Evolutionary conservation across 2,797 vertebrate genomes (phyloP).

Genomic region (Vipera latastei): DNA sequence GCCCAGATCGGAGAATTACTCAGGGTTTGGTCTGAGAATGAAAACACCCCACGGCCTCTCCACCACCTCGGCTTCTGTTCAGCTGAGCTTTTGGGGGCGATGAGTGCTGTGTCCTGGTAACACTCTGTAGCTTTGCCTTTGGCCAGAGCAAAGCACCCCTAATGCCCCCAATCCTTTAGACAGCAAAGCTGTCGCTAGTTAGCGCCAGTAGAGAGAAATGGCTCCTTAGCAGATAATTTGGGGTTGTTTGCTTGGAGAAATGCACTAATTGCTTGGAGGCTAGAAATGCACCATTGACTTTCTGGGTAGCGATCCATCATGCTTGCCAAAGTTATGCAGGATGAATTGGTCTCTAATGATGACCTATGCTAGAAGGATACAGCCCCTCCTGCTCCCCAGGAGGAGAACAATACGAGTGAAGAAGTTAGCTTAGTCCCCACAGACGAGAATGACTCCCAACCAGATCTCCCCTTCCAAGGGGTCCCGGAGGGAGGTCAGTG

Average conservation of each 20-base stretch:
- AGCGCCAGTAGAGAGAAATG: not conserved
- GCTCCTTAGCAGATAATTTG: not conserved
- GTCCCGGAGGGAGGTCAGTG: not conserved
- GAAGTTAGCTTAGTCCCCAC: not conserved
- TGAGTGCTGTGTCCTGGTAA: not conserved
- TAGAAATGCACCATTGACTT: not conserved
- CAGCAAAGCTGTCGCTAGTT: not conserved
- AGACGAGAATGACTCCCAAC: not conserved
- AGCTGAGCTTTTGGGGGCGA: not conserved
- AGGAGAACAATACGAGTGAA: too few species aligned
- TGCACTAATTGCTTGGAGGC: not conserved
- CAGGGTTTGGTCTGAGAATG: not conserved
- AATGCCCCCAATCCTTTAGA: not conserved
- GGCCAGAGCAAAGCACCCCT: not conserved
- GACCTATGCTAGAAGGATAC: not conserved
- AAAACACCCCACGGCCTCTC: not conserved
- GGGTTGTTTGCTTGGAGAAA: not conserved
- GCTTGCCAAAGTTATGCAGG: not conserved
- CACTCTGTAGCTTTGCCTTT: not conserved
- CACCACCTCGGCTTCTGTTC: not conserved
- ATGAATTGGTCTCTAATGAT: not conserved
- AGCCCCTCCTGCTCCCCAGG: not conserved
- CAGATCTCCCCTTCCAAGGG: not conserved
- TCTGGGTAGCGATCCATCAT: not conserved
- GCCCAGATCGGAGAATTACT: not conserved